These are phyloP conservation scores for Dynastes tityus DNA, from an alignment of 2,888 invertebrate genomes.

Conservation along the genomic window DNA sequence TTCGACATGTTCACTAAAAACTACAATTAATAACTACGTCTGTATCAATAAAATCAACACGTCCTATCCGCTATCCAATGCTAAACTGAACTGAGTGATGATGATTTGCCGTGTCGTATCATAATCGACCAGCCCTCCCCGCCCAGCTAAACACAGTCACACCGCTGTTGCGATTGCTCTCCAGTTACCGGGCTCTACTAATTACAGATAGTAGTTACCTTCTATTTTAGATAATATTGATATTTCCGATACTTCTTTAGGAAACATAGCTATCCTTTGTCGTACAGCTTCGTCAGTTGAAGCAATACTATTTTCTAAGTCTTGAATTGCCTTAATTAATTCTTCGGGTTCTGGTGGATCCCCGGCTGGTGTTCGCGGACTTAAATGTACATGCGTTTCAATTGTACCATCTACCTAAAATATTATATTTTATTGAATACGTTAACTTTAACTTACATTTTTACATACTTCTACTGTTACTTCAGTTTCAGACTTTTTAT, in stretches of 20 bases:
- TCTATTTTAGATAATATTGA: constrained; percentile 88
- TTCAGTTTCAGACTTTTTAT: constrained; percentile 74
- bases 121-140: too few species aligned
- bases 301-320: constrained; percentile 94
- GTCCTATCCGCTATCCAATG: too few species aligned
- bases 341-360: constrained; percentile 96
- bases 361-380: constrained; percentile 85
- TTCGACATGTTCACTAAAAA: too few species aligned
- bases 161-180: too few species aligned
- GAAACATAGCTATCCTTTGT: constrained; percentile 93
- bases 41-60: too few species aligned
- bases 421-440: constrained; percentile 28
- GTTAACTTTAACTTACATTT: constrained; percentile 23
- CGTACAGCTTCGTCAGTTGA: constrained; percentile 95
- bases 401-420: constrained; percentile 80
- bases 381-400: constrained; percentile 83
- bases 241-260: constrained; percentile 95
- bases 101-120: too few species aligned
- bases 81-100: too few species aligned
- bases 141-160: too few species aligned
- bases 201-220: constrained; percentile 72
- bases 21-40: too few species aligned
- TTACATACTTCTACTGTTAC: constrained; percentile 66
- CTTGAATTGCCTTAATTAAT: constrained; percentile 86
- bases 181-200: too few species aligned